These are phyloP conservation scores for Diphyllodes magnificus DNA, from an alignment of 2,113 vertebrate genomes.

Conservation along the genomic window DNA sequence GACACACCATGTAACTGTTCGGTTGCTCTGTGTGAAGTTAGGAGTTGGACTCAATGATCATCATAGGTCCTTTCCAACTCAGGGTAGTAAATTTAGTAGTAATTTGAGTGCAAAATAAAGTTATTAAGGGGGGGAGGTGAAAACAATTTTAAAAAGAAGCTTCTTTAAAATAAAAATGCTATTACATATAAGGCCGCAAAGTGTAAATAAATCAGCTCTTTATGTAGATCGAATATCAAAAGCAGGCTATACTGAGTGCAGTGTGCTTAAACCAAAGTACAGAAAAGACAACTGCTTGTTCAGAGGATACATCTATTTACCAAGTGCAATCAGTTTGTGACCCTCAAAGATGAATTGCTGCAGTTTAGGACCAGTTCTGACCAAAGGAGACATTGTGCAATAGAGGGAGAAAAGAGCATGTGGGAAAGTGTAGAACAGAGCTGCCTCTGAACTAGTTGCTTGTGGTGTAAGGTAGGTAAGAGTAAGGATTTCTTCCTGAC, in stretches of 20 bases:
- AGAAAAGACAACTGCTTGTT: background rate
- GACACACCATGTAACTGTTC: background rate
- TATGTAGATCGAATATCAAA: fast-evolving
- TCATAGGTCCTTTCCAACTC: background rate
- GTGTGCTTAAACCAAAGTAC: background rate
- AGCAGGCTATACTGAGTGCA: background rate
- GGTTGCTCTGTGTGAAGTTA: background rate
- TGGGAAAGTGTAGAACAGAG: background rate
- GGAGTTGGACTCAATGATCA: background rate
- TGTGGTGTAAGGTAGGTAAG: background rate
- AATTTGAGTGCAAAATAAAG: background rate
- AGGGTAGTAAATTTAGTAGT: background rate
- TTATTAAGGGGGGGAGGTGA: background rate
- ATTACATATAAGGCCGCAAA: background rate
- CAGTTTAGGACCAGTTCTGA: background rate
- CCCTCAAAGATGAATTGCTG: background rate
- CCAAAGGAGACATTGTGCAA: background rate
- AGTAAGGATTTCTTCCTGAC: background rate
- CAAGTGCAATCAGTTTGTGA: background rate
- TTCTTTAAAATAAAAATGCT: background rate
- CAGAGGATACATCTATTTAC: background rate
- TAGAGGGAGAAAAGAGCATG: background rate
- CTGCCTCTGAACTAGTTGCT: background rate
- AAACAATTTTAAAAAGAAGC: background rate
- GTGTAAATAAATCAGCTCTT: background rate